Percentiles rank a stretch among this genome's conserved stretches.
Evolutionary conservation across 2,797 vertebrate species (phyloP).

Genomic region (Gymnothorax reevesii): DNA sequence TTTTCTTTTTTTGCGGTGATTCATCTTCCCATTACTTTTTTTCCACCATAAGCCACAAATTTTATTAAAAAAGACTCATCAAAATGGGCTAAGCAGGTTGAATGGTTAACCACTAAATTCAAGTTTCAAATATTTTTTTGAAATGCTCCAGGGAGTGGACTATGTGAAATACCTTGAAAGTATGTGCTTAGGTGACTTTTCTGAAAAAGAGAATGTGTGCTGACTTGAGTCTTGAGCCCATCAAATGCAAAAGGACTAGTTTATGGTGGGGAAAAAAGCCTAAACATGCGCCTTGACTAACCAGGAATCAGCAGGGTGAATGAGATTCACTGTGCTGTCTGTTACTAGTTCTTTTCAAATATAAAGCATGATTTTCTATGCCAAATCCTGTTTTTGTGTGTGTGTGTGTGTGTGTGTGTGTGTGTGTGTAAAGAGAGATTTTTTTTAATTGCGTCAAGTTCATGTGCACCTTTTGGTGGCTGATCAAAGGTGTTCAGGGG

Average conservation of each 20-base stretch:
- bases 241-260: neutral
- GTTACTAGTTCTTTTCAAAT: neutral
- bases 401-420: no score
- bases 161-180: neutral
- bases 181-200: neutral
- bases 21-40: neutral
- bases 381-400: neutral
- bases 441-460: no score
- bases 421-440: no score
- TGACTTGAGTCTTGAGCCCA: neutral
- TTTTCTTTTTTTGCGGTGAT: neutral
- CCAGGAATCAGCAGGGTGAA: neutral
- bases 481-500: no score
- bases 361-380: neutral
- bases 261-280: neutral
- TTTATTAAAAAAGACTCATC: no score
- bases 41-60: neutral
- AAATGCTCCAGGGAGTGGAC: neutral
- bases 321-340: neutral
- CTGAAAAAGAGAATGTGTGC: neutral
- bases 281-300: neutral
- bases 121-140: neutral
- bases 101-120: neutral
- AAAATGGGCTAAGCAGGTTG: no score
- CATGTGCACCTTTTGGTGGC: no score